These are phyloP conservation scores for Bombus superbus DNA, from an alignment of 1,140 invertebrate species.

Conservation along the genomic window DNA sequence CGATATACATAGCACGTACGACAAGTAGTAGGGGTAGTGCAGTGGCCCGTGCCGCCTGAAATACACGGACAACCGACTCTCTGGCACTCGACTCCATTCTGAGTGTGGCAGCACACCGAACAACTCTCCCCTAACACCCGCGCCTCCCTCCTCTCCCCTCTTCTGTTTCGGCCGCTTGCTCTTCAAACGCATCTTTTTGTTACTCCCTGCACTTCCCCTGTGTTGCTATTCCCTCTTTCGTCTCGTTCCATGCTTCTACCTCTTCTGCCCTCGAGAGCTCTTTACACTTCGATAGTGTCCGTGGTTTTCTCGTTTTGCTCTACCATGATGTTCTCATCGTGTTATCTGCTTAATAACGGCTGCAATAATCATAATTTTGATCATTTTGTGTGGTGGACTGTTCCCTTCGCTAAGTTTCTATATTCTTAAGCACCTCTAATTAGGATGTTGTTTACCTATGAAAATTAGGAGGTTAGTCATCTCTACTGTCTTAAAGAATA, in stretches of 20 bases:
- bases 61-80: slow-evolving; percentile 61
- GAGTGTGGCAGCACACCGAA: slow-evolving; percentile 48
- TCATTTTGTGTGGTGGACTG: background rate
- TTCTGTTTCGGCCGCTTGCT: slow-evolving; percentile 46
- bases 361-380: background rate
- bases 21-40: slow-evolving; percentile 62
- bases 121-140: background rate
- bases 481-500: no score
- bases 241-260: background rate
- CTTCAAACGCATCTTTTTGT: slow-evolving; percentile 35
- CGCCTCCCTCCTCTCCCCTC: background rate
- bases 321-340: no score
- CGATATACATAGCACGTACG: slow-evolving; percentile 52
- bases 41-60: slow-evolving; percentile 65
- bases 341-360: no score
- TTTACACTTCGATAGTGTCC: background rate
- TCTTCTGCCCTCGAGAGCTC: background rate
- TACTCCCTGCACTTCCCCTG: background rate
- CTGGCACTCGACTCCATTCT: slow-evolving; percentile 54
- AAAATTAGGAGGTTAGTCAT: no score
- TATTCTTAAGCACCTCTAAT: no score
- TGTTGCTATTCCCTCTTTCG: background rate
- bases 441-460: no score
- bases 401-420: background rate
- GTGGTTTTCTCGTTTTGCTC: background rate